phyloP scores from a whole-genome alignment of 2,797 vertebrate species.

The Melanotaenia trifasciata region DNA sequence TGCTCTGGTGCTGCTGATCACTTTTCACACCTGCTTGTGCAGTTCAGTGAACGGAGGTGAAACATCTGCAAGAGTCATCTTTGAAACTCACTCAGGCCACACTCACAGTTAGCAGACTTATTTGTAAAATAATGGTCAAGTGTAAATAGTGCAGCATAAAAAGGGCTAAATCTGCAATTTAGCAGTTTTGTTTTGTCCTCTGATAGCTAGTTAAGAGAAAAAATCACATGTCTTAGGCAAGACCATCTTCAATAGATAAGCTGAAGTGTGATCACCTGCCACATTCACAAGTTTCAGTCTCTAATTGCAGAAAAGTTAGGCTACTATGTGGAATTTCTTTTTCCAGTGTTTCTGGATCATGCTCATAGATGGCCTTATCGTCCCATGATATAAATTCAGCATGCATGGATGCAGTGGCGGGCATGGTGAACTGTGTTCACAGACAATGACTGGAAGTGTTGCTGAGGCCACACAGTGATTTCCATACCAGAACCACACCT shows the following conservation, averaged over 20 bases:
- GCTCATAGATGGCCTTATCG: too few species aligned
- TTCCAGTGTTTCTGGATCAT: too few species aligned
- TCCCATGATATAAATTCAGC: too few species aligned
- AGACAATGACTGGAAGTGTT: too few species aligned
- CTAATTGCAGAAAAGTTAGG: too few species aligned
- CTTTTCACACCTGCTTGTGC: constrained; percentile 49
- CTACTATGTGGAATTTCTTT: too few species aligned
- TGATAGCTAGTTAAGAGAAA: not conserved
- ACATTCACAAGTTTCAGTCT: not conserved
- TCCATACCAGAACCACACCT: too few species aligned
- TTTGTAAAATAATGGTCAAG: not conserved
- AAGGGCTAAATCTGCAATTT: not conserved
- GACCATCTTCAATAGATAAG: not conserved
- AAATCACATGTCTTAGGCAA: not conserved
- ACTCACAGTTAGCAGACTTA: not conserved
- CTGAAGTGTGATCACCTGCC: not conserved
- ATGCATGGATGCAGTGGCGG: too few species aligned
- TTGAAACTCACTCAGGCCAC: constrained; percentile 4
- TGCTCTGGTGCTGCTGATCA: constrained; percentile 40
- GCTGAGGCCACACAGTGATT: too few species aligned
- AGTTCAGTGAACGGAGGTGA: constrained; percentile 31
- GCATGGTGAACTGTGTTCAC: too few species aligned
- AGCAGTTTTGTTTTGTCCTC: not conserved
- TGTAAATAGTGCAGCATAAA: not conserved
- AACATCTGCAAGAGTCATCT: constrained; percentile 1